A percentile compares a stretch with the other conserved stretches of the same genome.
phyloP scores from a whole-genome alignment of 2,113 vertebrate species.

The Apodemus sylvaticus region DNA sequence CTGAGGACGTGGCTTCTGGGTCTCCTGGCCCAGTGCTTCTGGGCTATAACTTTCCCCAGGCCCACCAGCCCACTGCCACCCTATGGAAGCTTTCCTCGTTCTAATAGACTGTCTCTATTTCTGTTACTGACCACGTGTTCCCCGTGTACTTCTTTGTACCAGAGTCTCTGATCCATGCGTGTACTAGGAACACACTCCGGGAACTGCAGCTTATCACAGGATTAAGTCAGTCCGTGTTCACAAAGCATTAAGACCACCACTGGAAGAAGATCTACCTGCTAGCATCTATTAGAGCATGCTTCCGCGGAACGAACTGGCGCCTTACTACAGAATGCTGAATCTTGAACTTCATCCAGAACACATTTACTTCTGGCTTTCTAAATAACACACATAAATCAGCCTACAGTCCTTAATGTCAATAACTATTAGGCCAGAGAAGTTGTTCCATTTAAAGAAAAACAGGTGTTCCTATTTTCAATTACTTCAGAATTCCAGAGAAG shows the following conservation, averaged over 20 bases:
- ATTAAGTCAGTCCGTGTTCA: neutral
- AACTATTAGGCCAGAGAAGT: slow-evolving; percentile 45
- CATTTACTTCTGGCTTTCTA: slow-evolving; percentile 32
- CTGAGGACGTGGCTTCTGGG: neutral
- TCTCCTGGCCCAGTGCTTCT: neutral
- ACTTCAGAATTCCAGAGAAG: slow-evolving; percentile 49
- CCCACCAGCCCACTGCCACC: neutral
- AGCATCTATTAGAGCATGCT: neutral
- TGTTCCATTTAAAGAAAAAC: slow-evolving; percentile 56
- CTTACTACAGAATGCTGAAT: slow-evolving; percentile 13
- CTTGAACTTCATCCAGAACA: slow-evolving; percentile 38
- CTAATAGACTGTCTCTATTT: neutral
- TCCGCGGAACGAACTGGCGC: neutral
- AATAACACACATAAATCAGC: slow-evolving; percentile 36
- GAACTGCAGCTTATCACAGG: neutral
- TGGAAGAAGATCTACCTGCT: neutral
- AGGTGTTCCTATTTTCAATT: slow-evolving; percentile 53
- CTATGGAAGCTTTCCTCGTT: neutral
- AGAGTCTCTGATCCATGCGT: neutral
- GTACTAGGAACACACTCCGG: neutral
- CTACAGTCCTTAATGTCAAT: slow-evolving; percentile 32
- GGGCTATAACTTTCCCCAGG: neutral
- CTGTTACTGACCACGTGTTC: neutral
- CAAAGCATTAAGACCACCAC: neutral
- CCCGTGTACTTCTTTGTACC: neutral